phyloP scores from a whole-genome alignment of 2,797 vertebrate species.

The Tiaroga cobitis region DNA sequence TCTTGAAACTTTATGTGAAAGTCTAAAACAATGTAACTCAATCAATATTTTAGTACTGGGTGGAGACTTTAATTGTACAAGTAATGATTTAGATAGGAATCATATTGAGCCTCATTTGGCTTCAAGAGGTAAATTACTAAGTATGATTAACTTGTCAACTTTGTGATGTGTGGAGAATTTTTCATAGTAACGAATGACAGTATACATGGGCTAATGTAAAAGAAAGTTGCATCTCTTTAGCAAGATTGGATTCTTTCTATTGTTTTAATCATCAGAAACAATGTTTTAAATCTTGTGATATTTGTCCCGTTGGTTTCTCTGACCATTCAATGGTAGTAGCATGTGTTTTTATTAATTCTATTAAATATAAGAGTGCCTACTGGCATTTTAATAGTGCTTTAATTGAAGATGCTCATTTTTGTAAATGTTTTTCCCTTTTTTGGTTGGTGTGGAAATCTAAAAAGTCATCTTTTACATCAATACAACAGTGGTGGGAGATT shows the following conservation, averaged over 20 bases:
- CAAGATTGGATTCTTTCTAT: slow-evolving; percentile 6
- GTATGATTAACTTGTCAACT: background rate
- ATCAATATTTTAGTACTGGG: background rate
- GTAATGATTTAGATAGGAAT: background rate
- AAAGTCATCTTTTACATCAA: too few relatives aligned
- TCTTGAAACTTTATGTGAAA: background rate
- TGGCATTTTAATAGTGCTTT: background rate
- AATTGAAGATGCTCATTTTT: too few relatives aligned
- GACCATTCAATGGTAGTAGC: background rate
- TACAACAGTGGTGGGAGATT: too few relatives aligned
- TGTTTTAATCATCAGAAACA: slow-evolving; percentile 5
- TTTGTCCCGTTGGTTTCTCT: slow-evolving; percentile 8
- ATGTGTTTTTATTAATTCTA: background rate
- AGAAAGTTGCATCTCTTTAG: background rate
- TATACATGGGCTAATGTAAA: background rate
- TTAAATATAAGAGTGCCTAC: background rate
- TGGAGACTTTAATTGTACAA: background rate
- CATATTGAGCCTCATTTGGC: background rate
- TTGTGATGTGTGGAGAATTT: background rate
- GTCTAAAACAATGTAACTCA: background rate
- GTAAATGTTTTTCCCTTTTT: too few relatives aligned
- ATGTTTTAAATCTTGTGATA: background rate
- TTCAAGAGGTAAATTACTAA: too few relatives aligned
- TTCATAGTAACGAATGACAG: background rate
- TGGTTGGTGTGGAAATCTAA: too few relatives aligned